Evolutionary conservation across 2,113 vertebrate genomes (phyloP).

Genomic region (Pseudopodoces humilis): DNA sequence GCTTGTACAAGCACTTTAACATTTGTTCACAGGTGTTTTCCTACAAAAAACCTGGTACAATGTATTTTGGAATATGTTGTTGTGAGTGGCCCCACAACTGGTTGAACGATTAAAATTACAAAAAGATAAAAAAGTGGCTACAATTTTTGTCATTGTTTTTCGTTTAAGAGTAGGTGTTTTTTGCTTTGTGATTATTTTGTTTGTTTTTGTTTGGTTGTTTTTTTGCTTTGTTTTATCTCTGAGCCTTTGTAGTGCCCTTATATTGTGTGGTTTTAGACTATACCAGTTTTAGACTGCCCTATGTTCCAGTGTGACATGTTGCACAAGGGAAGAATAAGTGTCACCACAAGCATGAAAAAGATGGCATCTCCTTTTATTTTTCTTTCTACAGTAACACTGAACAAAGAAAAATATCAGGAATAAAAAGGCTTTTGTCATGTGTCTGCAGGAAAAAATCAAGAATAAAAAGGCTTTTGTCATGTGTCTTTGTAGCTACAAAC

Average conservation of each 20-base stretch:
- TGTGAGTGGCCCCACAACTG: neutral
- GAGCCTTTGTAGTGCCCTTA: neutral
- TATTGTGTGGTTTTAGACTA: neutral
- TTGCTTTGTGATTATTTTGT: neutral
- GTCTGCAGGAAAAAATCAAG: neutral
- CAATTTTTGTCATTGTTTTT: neutral
- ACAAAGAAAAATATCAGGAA: neutral
- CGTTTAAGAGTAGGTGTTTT: rapidly evolving
- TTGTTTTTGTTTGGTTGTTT: neutral
- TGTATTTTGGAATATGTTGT: neutral
- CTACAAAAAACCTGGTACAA: neutral
- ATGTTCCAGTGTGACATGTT: neutral
- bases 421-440: neutral
- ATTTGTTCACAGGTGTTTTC: neutral
- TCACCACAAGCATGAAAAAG: neutral
- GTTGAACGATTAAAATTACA: neutral
- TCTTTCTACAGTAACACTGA: neutral
- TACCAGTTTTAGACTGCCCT: neutral
- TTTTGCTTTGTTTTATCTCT: neutral
- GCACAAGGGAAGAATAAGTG: neutral
- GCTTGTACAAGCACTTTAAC: neutral
- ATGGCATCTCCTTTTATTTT: neutral
- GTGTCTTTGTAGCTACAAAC: neutral
- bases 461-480: neutral
- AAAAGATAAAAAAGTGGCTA: neutral